phyloP scores from a whole-genome alignment of 2,113 vertebrate genomes.

The Meles meles region DNA sequence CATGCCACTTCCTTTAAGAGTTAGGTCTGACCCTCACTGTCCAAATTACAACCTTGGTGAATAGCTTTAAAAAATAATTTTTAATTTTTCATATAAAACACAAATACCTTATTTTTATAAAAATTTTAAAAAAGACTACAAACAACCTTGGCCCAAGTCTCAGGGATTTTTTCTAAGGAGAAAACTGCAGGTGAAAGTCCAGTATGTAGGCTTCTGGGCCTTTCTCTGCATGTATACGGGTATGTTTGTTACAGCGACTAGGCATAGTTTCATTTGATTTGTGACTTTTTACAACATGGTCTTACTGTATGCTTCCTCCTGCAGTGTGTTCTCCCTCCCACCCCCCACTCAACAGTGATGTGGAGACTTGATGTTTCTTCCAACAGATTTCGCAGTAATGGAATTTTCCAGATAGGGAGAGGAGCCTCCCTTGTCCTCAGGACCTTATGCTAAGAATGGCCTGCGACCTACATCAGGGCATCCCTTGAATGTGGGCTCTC shows the following conservation, averaged over 20 bases:
- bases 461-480: not conserved
- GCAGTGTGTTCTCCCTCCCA: not conserved
- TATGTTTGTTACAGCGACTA: not conserved
- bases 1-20: not conserved
- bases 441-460: not conserved
- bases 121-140: not conserved
- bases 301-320: not conserved
- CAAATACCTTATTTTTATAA: not conserved
- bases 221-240: not conserved
- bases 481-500: not conserved
- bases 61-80: conserved; percentile 12
- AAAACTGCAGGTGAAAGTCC: not conserved
- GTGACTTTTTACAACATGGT: not conserved
- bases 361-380: not conserved
- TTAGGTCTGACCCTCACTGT: not conserved
- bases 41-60: not conserved
- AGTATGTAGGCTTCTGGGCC: not conserved
- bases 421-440: not conserved
- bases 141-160: not conserved
- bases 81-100: conserved; percentile 7
- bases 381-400: not conserved
- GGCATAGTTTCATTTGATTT: not conserved
- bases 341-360: not conserved
- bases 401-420: conserved; percentile 14
- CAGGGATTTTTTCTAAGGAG: not conserved